Percentiles rank a stretch among this genome's conserved stretches.
phyloP scores from a whole-genome alignment of 2,888 invertebrate genomes.

The Eucriotettix oculatus region DNA sequence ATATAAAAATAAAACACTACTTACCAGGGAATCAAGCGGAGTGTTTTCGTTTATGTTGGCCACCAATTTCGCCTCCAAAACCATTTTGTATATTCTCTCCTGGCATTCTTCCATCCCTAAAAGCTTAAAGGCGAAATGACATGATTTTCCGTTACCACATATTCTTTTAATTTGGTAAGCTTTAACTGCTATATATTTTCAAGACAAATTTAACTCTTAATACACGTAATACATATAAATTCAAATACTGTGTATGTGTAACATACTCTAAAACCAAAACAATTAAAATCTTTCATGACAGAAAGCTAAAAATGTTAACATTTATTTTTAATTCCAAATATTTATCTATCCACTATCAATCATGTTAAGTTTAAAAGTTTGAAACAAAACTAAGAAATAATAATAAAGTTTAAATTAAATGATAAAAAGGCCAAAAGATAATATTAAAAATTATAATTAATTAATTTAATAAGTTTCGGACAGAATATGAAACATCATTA shows the following conservation, averaged over 20 bases:
- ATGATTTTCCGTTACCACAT: background rate
- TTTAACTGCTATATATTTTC: too few relatives aligned
- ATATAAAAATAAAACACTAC: conserved; percentile 15
- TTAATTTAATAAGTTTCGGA: too few relatives aligned
- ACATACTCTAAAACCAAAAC: background rate
- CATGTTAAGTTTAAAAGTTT: too few relatives aligned
- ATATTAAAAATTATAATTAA: too few relatives aligned
- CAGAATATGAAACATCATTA: too few relatives aligned
- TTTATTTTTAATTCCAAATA: background rate
- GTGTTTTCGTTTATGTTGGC: conserved; percentile 39
- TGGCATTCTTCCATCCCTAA: conserved; percentile 69
- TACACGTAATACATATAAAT: too few relatives aligned
- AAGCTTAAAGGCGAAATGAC: conserved; percentile 21
- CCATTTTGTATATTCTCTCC: conserved; percentile 54
- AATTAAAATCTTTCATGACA: background rate
- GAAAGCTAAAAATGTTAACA: background rate
- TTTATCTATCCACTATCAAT: too few relatives aligned
- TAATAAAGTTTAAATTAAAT: too few relatives aligned
- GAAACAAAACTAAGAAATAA: too few relatives aligned
- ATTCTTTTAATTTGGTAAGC: background rate
- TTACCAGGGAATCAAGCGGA: conserved; percentile 52
- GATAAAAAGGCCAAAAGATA: too few relatives aligned
- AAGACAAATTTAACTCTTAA: too few relatives aligned
- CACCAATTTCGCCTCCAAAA: conserved; percentile 43
- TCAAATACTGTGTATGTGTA: too few relatives aligned